These are phyloP conservation scores for Myocastor coypus DNA, from an alignment of 2,113 vertebrate genomes.

Conservation along the genomic window DNA sequence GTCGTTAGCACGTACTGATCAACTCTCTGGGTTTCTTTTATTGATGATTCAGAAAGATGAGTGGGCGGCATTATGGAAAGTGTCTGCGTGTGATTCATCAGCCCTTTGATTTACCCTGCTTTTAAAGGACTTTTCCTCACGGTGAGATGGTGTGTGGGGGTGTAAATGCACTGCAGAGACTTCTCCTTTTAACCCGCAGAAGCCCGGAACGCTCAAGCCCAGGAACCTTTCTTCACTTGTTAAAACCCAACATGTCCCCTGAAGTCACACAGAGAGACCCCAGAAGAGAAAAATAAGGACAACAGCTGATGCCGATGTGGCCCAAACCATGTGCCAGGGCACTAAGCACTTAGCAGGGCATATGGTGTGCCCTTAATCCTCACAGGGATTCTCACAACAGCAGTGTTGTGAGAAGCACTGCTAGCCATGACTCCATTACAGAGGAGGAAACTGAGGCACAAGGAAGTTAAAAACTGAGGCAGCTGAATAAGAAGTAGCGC, in stretches of 20 bases:
- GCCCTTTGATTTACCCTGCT: not conserved
- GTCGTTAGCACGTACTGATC: not conserved
- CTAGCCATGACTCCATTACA: not conserved
- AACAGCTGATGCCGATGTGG: not conserved
- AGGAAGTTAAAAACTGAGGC: not conserved
- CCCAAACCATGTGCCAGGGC: not conserved
- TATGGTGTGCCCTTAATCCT: not conserved
- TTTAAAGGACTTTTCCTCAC: not conserved
- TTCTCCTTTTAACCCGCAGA: not conserved
- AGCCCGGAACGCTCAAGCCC: not conserved
- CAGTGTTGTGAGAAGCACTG: too few species aligned
- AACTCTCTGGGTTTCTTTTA: not conserved
- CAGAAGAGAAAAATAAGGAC: not conserved
- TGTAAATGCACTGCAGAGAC: not conserved
- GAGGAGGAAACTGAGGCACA: not conserved
- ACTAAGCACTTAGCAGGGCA: fast-evolving
- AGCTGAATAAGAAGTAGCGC: not conserved
- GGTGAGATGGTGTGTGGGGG: not conserved
- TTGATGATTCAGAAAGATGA: slow-evolving; percentile 54
- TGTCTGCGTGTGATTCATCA: not conserved
- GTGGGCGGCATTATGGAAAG: slow-evolving; percentile 17
- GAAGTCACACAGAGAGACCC: not conserved
- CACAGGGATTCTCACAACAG: too few species aligned
- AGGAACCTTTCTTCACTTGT: not conserved
- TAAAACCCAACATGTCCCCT: not conserved